phyloP scores from a whole-genome alignment of 2,113 vertebrate genomes.

The Aegithalos caudatus region DNA sequence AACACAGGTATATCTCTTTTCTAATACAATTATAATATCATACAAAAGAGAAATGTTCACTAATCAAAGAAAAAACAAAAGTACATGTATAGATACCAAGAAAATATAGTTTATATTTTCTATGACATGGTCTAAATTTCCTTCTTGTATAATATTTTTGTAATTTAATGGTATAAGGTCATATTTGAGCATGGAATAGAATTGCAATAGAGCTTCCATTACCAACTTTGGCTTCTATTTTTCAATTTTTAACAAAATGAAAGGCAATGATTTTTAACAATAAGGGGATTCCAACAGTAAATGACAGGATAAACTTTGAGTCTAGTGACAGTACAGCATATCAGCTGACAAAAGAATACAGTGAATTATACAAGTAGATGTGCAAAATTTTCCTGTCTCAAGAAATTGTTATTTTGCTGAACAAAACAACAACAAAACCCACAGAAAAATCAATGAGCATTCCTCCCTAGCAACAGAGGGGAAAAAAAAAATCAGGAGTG shows the following conservation, averaged over 20 bases:
- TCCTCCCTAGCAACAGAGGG: background rate
- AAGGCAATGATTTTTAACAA: background rate
- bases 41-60: background rate
- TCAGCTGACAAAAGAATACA: background rate
- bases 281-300: background rate
- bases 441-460: background rate
- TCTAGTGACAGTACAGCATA: background rate
- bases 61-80: background rate
- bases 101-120: background rate
- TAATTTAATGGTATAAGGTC: background rate
- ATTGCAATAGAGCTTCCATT: background rate
- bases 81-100: background rate
- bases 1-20: background rate
- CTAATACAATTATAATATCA: background rate
- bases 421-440: background rate
- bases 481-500: background rate
- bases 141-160: background rate
- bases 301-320: background rate
- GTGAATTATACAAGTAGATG: background rate
- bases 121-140: background rate
- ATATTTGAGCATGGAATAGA: background rate
- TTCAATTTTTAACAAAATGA: background rate
- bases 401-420: background rate
- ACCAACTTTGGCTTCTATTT: background rate
- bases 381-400: background rate